These are phyloP conservation scores for Cremastinae sp. DNA, from an alignment of 2,888 invertebrate species.

Conservation along the genomic window DNA sequence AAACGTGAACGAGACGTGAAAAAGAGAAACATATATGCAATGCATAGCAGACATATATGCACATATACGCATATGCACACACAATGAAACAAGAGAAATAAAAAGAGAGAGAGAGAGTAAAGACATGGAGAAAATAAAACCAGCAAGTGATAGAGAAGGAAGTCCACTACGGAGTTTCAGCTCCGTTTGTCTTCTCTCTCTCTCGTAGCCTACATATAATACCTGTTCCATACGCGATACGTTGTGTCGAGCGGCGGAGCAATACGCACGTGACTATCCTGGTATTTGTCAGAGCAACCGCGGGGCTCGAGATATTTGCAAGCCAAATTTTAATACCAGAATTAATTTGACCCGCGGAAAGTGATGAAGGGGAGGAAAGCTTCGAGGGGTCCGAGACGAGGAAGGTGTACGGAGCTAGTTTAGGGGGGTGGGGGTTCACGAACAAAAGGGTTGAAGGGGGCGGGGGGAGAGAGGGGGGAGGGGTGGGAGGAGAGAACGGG, in stretches of 20 bases:
- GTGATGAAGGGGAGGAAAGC: slow-evolving; percentile 20
- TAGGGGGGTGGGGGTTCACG: no score
- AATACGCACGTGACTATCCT: slow-evolving; percentile 61
- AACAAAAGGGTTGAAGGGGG: no score
- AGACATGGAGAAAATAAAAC: no score
- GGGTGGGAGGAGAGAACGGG: slow-evolving; percentile 22
- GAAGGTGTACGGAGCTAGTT: neutral
- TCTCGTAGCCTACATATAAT: slow-evolving; percentile 20
- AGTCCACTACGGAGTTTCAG: slow-evolving; percentile 33
- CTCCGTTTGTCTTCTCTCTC: slow-evolving; percentile 27
- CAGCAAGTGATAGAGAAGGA: slow-evolving; percentile 15
- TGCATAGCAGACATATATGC: no score
- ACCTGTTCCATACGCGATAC: slow-evolving; percentile 20
- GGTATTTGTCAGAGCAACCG: slow-evolving; percentile 66
- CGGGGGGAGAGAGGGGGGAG: slow-evolving; percentile 8
- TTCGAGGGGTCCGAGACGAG: neutral
- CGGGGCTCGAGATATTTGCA: slow-evolving; percentile 80
- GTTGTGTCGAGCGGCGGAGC: slow-evolving; percentile 46
- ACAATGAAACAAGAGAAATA: slow-evolving; percentile 5
- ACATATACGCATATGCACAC: no score
- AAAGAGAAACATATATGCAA: no score
- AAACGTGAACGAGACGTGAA: slow-evolving; percentile 19
- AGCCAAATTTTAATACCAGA: slow-evolving; percentile 81
- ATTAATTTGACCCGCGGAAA: slow-evolving; percentile 80
- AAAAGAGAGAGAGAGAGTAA: slow-evolving; percentile 19